Base-by-base conservation (phyloP, 1,140 invertebrate genomes). In the Drosophila subobscura region DNA sequence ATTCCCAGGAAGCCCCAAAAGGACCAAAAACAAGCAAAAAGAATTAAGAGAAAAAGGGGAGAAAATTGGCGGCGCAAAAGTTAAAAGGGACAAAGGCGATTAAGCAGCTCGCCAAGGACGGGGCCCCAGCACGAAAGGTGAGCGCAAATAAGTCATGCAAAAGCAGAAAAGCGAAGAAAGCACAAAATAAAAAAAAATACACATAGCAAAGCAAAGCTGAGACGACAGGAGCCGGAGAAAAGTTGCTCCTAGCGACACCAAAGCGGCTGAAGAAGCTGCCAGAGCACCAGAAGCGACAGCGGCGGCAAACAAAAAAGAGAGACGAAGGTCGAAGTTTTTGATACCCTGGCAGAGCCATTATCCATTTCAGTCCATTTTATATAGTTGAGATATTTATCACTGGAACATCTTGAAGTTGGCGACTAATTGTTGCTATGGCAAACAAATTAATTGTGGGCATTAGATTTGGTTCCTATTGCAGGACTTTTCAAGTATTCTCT, bases 71-170 rank as follows among this genome's bases (percentile, higher is more conserved):
- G 81, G 73, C 81, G 77, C 77, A 86, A 74, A 85, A 85, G 81
- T 85, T 85, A 86, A 86, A 86, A 85, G 72, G 81, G 73, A 85
- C 81, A 85, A 85, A 85, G 77, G 67, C 81, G 81, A 77, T 86
- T 86, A 85, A 85, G 70, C 63, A 79, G 59, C 59, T 65, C 65
- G 71, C 71, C 71, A 55, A 76, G 72, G 61, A 79, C 54, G 72
- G 75, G 60, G 56, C 56, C 53, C 52, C 59, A 72, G 51, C 57
- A 56, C 57, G 58, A 81, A 86, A 86, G 81, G 81, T 86, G 83
- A 86, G 81, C 70, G 65, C 65, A 86, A 88, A 81, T 86, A 88
- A 86, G 81, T 81, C 81, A 88, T 86, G 83, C 78, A 65, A 80
- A 85, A 65, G 76, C 47, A 50, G 53, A 56, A 72, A 57, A 58